Conservation (phyloP, 2,888 invertebrate species). For the Cepaea hortensis region DNA sequence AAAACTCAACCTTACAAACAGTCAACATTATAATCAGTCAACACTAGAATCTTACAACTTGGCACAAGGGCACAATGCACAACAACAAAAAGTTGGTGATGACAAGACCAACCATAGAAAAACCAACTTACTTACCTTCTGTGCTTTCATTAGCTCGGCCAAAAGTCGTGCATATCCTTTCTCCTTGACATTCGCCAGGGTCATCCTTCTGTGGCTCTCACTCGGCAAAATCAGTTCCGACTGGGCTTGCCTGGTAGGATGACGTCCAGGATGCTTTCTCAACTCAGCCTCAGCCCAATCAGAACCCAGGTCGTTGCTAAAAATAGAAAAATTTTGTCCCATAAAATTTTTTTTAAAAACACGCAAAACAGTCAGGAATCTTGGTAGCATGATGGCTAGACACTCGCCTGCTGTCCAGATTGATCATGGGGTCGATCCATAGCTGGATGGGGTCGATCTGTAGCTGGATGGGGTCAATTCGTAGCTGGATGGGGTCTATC, state of each 20-base stretch:
- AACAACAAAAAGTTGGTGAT: too few species aligned
- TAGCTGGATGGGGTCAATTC: too few species aligned
- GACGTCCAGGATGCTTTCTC: slow-evolving; percentile 2
- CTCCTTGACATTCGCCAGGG: slow-evolving; percentile 74
- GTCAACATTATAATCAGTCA: too few species aligned
- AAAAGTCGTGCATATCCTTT: slow-evolving; percentile 77
- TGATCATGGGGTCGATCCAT: too few species aligned
- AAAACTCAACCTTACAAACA: too few species aligned
- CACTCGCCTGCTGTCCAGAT: too few species aligned
- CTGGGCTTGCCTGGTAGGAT: slow-evolving; percentile 60
- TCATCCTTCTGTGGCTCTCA: slow-evolving; percentile 66
- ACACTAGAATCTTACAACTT: too few species aligned
- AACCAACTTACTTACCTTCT: slow-evolving; percentile 72
- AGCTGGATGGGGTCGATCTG: too few species aligned
- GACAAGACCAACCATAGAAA: too few species aligned
- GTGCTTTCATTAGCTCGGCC: slow-evolving; percentile 82
- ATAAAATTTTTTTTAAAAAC: not conserved
- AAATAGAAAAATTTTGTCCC: not conserved
- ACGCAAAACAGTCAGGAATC: not conserved
- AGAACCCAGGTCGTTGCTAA: not conserved
- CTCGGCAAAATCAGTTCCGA: slow-evolving; percentile 61
- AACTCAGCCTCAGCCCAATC: not conserved
- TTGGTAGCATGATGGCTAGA: not conserved
- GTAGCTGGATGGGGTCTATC: too few species aligned
- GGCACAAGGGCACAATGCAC: too few species aligned